Evolutionary conservation across 2,113 vertebrate genomes (phyloP).

Genomic region (Myotis lucifugus): DNA sequence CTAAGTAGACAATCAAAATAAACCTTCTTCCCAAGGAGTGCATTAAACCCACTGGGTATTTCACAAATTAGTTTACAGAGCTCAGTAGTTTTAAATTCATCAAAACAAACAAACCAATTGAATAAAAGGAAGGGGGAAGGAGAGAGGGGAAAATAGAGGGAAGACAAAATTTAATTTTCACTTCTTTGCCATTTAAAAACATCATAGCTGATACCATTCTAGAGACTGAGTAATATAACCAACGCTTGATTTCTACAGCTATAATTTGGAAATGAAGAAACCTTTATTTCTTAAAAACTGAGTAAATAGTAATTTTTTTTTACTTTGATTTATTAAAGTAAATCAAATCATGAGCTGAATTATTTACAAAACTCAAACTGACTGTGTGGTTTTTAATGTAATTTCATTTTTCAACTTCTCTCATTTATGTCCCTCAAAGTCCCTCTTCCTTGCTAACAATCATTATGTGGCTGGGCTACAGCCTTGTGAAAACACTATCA

Average conservation of each 20-base stretch:
- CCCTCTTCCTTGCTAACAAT: background rate
- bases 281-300: slow-evolving; percentile 22
- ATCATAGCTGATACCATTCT: background rate
- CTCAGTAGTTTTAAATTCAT: slow-evolving; percentile 8
- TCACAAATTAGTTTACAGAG: background rate
- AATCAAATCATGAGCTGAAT: background rate
- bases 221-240: background rate
- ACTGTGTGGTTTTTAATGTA: background rate
- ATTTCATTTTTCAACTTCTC: slow-evolving; percentile 35
- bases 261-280: slow-evolving; percentile 38
- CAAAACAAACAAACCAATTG: background rate
- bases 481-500: background rate
- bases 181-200: slow-evolving; percentile 8
- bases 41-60: background rate
- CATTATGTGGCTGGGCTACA: background rate
- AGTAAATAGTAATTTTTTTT: background rate
- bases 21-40: background rate
- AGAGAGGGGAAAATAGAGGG: too few relatives aligned
- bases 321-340: background rate
- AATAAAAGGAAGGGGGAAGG: background rate
- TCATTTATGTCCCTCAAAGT: background rate
- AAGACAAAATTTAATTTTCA: background rate
- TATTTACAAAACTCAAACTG: slow-evolving; percentile 28
- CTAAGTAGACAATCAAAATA: background rate
- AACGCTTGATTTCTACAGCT: background rate